These are phyloP conservation scores for Cercopithecus mona DNA, from an alignment of 2,113 vertebrate genomes.

Conservation along the genomic window DNA sequence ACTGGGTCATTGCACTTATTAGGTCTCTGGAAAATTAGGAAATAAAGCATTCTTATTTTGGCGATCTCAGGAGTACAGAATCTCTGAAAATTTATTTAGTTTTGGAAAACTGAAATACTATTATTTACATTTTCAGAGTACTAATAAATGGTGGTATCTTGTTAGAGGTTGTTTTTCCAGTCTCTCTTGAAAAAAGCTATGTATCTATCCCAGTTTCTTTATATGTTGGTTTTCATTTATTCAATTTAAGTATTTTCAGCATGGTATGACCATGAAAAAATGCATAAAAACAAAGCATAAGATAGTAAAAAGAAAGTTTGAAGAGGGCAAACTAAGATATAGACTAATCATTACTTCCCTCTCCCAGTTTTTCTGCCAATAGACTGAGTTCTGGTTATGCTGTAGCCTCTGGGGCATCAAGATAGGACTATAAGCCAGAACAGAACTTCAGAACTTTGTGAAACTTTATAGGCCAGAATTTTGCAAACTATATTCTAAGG, in stretches of 20 bases:
- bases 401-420: neutral
- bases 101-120: neutral
- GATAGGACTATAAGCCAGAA: neutral
- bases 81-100: neutral
- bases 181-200: neutral
- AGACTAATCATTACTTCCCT: neutral
- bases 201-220: neutral
- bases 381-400: neutral
- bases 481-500: neutral
- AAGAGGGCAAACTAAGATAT: neutral
- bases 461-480: neutral
- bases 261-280: neutral
- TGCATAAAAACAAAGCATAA: neutral
- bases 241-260: neutral
- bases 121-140: neutral
- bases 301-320: neutral
- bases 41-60: neutral
- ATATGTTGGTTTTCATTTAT: neutral
- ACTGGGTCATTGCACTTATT: neutral
- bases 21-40: neutral
- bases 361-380: neutral
- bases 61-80: neutral
- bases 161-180: neutral
- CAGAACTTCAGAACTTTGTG: neutral
- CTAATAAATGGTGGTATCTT: neutral